Conservation (phyloP, 2,888 invertebrate species). For the Meteorus cinctellus region DNA sequence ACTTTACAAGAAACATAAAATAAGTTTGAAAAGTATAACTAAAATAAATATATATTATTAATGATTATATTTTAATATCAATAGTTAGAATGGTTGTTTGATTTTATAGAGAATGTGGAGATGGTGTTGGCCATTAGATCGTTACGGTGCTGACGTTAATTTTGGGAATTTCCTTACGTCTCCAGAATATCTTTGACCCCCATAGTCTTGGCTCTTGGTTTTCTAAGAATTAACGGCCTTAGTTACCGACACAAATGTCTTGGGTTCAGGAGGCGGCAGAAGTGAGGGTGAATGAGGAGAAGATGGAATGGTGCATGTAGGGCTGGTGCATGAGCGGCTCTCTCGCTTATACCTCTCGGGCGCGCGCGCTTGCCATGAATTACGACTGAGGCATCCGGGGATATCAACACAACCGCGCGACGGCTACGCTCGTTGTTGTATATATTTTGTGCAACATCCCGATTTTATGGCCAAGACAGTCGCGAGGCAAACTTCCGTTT, state of each 20-base stretch:
- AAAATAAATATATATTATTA: no score
- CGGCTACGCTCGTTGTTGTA: conserved; percentile 50
- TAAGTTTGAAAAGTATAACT: no score
- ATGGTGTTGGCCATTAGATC: no score
- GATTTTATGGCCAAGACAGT: conserved; percentile 69
- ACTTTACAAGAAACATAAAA: no score
- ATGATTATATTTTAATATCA: no score
- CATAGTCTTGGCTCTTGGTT: conserved; percentile 13
- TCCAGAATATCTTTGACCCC: conserved; percentile 30
- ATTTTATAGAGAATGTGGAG: no score
- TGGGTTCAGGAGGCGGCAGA: conserved; percentile 63
- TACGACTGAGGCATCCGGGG: conserved; percentile 45
- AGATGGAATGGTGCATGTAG: conserved; percentile 35
- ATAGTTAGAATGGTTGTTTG: no score
- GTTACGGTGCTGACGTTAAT: conserved; percentile 19
- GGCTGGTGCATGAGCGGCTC: no score
- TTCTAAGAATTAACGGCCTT: conserved; percentile 73
- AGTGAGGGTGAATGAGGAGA: conserved; percentile 46
- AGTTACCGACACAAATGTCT: conserved; percentile 70
- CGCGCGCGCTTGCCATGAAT: conserved; percentile 39
- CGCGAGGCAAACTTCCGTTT: conserved; percentile 45
- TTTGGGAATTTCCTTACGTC: conserved; percentile 17
- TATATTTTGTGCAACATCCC: conserved; percentile 73
- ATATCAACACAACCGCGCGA: conserved; percentile 40
- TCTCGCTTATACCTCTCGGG: conserved; percentile 40